phyloP scores from a whole-genome alignment of 2,888 invertebrate genomes.

The Coleophora flavipennella region DNA sequence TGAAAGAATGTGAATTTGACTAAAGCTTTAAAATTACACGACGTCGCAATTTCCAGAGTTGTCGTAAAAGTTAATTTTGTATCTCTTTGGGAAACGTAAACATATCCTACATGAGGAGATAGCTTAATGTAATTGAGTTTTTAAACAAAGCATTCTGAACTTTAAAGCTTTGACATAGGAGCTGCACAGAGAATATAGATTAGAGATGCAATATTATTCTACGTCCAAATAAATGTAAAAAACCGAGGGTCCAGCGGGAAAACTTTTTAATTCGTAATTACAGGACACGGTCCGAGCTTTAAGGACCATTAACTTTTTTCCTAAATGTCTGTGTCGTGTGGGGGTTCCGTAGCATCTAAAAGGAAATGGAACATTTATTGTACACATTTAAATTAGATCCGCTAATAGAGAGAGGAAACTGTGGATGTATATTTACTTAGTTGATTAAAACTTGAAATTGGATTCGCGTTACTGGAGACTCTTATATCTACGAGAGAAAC shows the following conservation, averaged over 20 bases:
- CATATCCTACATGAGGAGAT: slow-evolving; percentile 56
- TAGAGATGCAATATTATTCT: slow-evolving; percentile 59
- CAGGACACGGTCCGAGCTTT: slow-evolving; percentile 67
- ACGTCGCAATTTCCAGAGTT: slow-evolving; percentile 12
- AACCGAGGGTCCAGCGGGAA: slow-evolving; percentile 59
- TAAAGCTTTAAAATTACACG: not conserved
- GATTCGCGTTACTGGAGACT: no score
- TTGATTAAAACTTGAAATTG: slow-evolving; percentile 7
- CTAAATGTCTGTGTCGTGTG: slow-evolving; percentile 54
- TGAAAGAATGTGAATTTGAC: no score
- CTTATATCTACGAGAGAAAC: no score
- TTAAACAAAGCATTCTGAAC: slow-evolving; percentile 23
- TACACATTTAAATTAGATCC: slow-evolving; percentile 47
- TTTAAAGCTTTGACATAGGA: slow-evolving; percentile 25
- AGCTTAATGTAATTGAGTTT: slow-evolving; percentile 57
- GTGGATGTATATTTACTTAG: slow-evolving; percentile 4
- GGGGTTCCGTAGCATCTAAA: slow-evolving; percentile 41
- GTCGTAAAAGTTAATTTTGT: slow-evolving; percentile 56
- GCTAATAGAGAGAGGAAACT: slow-evolving; percentile 14
- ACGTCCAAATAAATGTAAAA: slow-evolving; percentile 64
- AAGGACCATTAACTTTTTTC: slow-evolving; percentile 70
- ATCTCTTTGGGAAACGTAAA: slow-evolving; percentile 44
- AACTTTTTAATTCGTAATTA: slow-evolving; percentile 73
- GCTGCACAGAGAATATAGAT: slow-evolving; percentile 23
- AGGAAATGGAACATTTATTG: slow-evolving; percentile 48